phyloP scores from a whole-genome alignment of 2,113 vertebrate genomes.

The Siniperca knerii region DNA sequence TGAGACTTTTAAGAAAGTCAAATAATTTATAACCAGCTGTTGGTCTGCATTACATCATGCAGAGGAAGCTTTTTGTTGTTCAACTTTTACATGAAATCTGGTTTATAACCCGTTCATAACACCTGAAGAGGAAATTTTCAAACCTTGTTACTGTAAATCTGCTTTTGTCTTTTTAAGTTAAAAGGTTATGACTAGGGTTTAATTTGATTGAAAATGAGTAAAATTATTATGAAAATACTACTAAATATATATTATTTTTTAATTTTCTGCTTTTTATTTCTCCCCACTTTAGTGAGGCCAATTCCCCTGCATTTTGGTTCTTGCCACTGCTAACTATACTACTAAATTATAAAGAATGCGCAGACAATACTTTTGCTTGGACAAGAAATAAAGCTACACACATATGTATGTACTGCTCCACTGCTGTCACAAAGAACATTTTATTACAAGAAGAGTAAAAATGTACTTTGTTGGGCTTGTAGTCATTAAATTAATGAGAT shows the following conservation, averaged over 20 bases:
- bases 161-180: background rate
- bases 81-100: background rate
- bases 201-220: background rate
- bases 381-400: background rate
- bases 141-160: background rate
- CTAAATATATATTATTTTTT: background rate
- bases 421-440: background rate
- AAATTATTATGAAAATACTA: background rate
- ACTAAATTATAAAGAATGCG: background rate
- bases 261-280: background rate
- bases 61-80: background rate
- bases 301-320: background rate
- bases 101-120: background rate
- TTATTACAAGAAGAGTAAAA: background rate
- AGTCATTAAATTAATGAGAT: slow-evolving; percentile 1
- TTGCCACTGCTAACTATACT: background rate
- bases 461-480: too few relatives aligned
- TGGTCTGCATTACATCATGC: background rate
- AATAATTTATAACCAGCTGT: background rate
- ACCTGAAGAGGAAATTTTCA: background rate
- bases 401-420: background rate
- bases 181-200: background rate
- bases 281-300: background rate
- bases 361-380: background rate
- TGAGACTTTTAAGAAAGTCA: background rate